Conservation (phyloP, 2,888 invertebrate genomes). For the Pemphredon lugubris region DNA sequence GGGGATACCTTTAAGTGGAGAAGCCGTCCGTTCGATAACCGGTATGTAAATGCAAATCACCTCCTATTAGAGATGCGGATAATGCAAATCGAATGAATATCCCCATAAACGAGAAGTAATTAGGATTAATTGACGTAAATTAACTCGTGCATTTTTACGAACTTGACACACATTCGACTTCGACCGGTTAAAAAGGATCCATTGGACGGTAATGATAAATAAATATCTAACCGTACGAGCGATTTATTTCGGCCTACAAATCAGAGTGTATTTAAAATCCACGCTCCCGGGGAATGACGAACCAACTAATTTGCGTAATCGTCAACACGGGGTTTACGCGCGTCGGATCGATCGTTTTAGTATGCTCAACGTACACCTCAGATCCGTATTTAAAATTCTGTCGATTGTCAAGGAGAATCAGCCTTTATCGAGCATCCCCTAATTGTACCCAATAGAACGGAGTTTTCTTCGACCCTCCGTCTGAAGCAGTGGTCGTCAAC, state of each 20-base stretch:
- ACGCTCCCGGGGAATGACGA: conserved; percentile 22
- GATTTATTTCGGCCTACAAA: conserved; percentile 17
- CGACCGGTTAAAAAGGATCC: no score
- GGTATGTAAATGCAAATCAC: no score
- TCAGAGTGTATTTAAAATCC: conserved; percentile 14
- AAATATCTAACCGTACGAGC: conserved; percentile 20
- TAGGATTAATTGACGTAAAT: not conserved
- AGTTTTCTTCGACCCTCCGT: no score
- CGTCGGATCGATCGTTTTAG: conserved; percentile 30
- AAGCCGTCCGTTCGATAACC: no score
- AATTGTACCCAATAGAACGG: no score
- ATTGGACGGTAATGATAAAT: conserved; percentile 8
- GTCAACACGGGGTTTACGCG: conserved; percentile 11
- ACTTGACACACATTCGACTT: not conserved
- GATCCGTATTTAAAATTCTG: no score
- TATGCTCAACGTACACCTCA: conserved; percentile 5
- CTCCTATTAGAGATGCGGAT: no score
- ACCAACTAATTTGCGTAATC: conserved; percentile 41
- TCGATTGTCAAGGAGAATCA: no score
- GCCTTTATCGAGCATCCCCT: no score
- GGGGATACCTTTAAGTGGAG: no score
- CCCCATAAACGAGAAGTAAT: not conserved
- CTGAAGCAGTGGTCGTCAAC: no score
- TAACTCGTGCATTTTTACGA: not conserved
- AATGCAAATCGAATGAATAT: not conserved